Evolutionary conservation across 2,797 vertebrate species (phyloP).

Genomic region (Enteromius trimaculatus): DNA sequence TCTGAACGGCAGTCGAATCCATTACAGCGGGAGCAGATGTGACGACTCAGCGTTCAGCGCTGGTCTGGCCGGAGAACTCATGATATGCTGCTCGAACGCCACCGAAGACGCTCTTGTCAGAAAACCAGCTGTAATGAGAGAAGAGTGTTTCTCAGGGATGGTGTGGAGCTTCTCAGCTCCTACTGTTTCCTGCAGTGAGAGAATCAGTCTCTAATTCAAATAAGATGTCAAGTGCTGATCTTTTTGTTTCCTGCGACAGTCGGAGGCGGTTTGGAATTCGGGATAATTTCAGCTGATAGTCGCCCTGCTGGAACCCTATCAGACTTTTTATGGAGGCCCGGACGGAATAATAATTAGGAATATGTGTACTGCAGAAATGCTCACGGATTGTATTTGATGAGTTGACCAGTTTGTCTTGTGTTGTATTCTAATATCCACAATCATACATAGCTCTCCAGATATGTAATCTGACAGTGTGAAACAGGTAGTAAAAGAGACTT

Average conservation of each 20-base stretch:
- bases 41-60: constrained; percentile 73
- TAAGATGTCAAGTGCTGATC: constrained; percentile 64
- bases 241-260: constrained; percentile 27
- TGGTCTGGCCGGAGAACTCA: background rate
- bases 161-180: constrained; percentile 58
- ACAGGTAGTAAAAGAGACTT: background rate
- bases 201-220: constrained; percentile 64
- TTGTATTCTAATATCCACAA: background rate
- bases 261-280: constrained; percentile 16
- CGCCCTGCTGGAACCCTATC: constrained; percentile 30
- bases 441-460: no score
- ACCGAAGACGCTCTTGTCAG: constrained; percentile 11
- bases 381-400: background rate
- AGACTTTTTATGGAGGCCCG: constrained; percentile 21
- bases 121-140: constrained; percentile 73
- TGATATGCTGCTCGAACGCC: background rate
- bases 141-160: constrained; percentile 40
- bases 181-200: constrained; percentile 9
- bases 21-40: constrained; percentile 75
- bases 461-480: background rate
- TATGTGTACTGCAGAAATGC: background rate
- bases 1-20: constrained; percentile 77
- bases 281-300: constrained; percentile 39
- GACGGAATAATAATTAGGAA: constrained; percentile 28
- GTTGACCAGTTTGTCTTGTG: background rate